Base-by-base conservation (phyloP, 2,113 vertebrate genomes). In the Strix aluco region DNA sequence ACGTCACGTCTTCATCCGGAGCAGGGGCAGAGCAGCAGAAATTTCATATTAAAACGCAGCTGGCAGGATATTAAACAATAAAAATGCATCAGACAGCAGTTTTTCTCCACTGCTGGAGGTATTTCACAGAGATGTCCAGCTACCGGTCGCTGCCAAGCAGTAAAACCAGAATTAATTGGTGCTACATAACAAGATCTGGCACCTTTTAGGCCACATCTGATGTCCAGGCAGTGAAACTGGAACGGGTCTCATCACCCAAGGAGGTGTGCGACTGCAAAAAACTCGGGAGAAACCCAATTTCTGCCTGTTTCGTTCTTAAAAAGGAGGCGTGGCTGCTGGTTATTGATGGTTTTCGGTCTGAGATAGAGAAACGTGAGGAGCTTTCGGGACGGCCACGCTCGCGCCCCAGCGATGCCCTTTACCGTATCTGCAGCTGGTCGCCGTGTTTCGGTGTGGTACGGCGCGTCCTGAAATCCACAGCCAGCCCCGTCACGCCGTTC, bases 61-160 rank as follows among this genome's bases (percentile, higher is more conserved):
- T 18, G 38, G 49, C 38, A 6, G 26, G 32, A 9, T 13, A 36
- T 1, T 5, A 30, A 36, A 36, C 61, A 29, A 16, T 9, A 27
- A 17, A 13, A 29, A 1, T 2, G 2, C 2, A 1, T 3, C 4
- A 55, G 19, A 3, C 4, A 30, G 42, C 4, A 1, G 10, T 2
- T 32, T 13, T 27, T 32, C n/a, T 22, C 54, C 44, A 1, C 4
- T 0, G 13, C 21, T 10, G 21, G 52, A 36, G 19, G 8, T 46
- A 36, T 46, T 55, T 23, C 62, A 46, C 1, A 0, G 78, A 46
- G 40, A 20, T 6, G 3, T 22, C 78, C 3, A 15, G 78, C 59
- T 34, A 10, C 29, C 2, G 17, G 22, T 52, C 36, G 5, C 30
- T 0, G 1, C 26, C 1, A 2, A 69, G 34, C 52, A 7, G 10